A percentile compares a stretch with the other conserved stretches of the same genome.
These are phyloP conservation scores for Aradophagus sp. DNA, from an alignment of 1,140 invertebrate genomes.

Conservation along the genomic window DNA sequence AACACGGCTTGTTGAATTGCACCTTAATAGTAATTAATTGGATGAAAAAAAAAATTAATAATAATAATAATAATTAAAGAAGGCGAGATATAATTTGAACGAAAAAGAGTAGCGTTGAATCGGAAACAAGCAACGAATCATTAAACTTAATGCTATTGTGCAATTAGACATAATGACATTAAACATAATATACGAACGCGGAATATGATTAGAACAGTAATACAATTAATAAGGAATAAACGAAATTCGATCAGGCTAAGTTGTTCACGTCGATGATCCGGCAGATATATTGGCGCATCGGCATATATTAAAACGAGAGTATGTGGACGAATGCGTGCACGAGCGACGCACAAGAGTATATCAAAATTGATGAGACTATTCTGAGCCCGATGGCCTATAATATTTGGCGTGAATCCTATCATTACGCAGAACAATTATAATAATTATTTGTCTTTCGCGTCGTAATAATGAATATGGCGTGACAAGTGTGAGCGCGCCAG, in stretches of 20 bases:
- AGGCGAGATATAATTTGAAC: too few species aligned
- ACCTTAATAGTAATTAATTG: too few species aligned
- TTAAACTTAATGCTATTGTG: conserved; percentile 14
- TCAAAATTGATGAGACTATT: conserved; percentile 68
- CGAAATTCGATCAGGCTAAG: conserved; percentile 43
- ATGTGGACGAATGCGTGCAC: conserved; percentile 10
- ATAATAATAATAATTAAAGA: too few species aligned
- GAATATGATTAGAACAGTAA: conserved; percentile 40
- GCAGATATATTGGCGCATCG: conserved; percentile 31
- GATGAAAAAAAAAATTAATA: too few species aligned
- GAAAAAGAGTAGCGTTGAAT: too few species aligned
- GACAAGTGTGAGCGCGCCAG: conserved; percentile 54
- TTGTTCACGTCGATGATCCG: conserved; percentile 42
- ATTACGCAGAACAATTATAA: conserved; percentile 73
- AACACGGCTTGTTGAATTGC: too few species aligned
- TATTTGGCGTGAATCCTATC: conserved; percentile 67
- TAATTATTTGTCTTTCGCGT: conserved; percentile 74
- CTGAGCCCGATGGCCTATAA: conserved; percentile 63
- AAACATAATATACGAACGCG: conserved; percentile 24
- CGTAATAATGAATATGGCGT: conserved; percentile 72
- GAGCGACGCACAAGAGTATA: conserved; percentile 31
- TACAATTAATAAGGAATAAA: conserved; percentile 50
- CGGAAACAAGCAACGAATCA: neutral
- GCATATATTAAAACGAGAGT: conserved; percentile 33
- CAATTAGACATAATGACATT: conserved; percentile 32